Conservation (phyloP, 1,140 invertebrate genomes). For the Drosophila kurseongensis region DNA sequence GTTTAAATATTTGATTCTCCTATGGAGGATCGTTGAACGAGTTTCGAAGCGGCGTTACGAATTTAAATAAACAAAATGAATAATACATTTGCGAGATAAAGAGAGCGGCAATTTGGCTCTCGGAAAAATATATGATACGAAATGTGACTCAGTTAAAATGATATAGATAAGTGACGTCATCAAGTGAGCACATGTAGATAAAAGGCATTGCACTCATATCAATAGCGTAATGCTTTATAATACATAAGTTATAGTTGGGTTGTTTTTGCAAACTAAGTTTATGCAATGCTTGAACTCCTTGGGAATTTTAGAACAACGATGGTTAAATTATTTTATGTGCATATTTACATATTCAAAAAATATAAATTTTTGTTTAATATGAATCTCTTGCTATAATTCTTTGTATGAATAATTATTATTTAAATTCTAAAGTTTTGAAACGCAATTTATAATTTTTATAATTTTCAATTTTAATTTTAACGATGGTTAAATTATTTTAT, state of each 20-base stretch:
- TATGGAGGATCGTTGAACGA: constrained; percentile 31
- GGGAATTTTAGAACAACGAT: no score
- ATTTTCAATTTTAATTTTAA: constrained; percentile 16
- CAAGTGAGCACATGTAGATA: constrained; percentile 41
- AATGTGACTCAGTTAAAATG: constrained; percentile 46
- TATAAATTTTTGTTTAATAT: no score
- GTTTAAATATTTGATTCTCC: constrained; percentile 32
- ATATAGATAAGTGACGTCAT: constrained; percentile 64
- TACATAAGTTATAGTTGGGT: no score
- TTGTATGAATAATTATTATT: no score
- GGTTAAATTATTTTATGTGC: no score
- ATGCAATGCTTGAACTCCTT: no score
- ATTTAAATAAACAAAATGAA: constrained; percentile 60
- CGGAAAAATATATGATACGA: not conserved
- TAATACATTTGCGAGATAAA: constrained; percentile 55
- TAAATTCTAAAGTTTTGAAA: no score
- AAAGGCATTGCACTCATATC: constrained; percentile 2
- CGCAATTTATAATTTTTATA: not conserved
- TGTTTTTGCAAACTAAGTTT: no score
- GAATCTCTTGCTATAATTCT: no score
- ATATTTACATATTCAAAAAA: no score
- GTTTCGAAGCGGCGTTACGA: constrained; percentile 27
- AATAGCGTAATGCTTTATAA: no score
- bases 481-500: no score
- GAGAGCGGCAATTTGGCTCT: not conserved